phyloP scores from a whole-genome alignment of 2,797 vertebrate genomes.

The Neoniphon sammara region DNA sequence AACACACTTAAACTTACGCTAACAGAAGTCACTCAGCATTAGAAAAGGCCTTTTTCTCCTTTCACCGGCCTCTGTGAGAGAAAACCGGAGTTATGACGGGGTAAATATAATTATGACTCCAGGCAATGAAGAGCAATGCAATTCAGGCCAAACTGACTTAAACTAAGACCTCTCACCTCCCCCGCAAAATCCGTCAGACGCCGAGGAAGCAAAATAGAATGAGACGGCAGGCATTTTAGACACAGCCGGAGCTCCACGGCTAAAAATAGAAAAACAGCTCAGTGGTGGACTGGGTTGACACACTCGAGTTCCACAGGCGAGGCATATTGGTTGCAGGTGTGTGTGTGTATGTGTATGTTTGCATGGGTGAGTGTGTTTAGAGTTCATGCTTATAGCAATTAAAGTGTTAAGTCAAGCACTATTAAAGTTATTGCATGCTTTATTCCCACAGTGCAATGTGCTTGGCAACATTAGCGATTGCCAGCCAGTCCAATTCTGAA shows the following conservation, averaged over 20 bases:
- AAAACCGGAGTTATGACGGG: slow-evolving; percentile 29
- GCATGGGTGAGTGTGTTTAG: neutral
- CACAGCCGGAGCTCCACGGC: slow-evolving; percentile 47
- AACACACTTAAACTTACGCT: too few relatives aligned
- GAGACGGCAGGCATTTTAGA: slow-evolving; percentile 57
- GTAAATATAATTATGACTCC: slow-evolving; percentile 28
- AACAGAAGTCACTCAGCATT: too few relatives aligned
- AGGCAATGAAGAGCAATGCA: neutral
- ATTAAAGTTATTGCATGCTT: neutral
- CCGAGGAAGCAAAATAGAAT: slow-evolving; percentile 63
- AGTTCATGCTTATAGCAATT: neutral
- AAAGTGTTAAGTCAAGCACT: neutral
- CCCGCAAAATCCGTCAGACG: slow-evolving; percentile 48
- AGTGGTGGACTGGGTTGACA: slow-evolving; percentile 52
- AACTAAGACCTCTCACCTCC: slow-evolving; percentile 22
- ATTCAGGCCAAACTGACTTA: slow-evolving; percentile 38
- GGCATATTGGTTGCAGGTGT: slow-evolving; percentile 52
- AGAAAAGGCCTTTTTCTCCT: neutral
- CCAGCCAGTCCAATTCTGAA: neutral
- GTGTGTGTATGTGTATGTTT: slow-evolving; percentile 6
- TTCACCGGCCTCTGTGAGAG: slow-evolving; percentile 6
- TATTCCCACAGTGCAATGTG: neutral
- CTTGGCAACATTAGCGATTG: neutral
- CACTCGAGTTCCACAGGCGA: slow-evolving; percentile 54
- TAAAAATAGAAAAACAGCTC: slow-evolving; percentile 78